Base-by-base conservation (phyloP, 2,113 vertebrate species). In the Amphilophus citrinellus region DNA sequence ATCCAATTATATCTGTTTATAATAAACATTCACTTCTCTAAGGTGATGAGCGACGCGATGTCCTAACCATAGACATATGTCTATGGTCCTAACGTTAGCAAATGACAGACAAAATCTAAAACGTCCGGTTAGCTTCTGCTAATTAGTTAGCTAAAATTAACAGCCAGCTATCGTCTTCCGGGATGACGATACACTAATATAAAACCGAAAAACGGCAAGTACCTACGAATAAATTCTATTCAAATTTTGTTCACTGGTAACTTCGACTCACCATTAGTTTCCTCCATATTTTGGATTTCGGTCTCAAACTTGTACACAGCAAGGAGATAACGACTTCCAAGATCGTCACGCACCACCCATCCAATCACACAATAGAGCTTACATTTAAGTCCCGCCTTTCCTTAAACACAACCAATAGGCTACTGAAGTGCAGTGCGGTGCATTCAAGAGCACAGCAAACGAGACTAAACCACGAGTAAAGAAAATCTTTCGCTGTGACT, bases 281-380 rank as follows among this genome's bases (percentile, higher is more conserved):
- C 78, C 2, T 94, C 94, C 95, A 96, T 96, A 17, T 75, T 90
- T 76, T 50, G 9, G 6, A 60, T 27, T 22, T 14, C 3, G 2
- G 2, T 4, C 15, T 61, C 9, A 22, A 62, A 75, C 35, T 27
- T 8, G 61, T 82, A 32, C 24, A 18, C 35, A 15, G 4, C 1
- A 13, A 4, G 1, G 5, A 10, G 3, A 4, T 5, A 44, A 13
- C 0, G 22, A 82, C 87, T 93, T 92, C 92, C 93, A 89, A 1
- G 5, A 11, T 37, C 61, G 82, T 83, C 79, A 86, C 1, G 6
- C 2, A 17, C 7, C 15, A 17, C 0, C 3, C 65, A n/a, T 27
- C 87, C 82, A 93, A 92, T 91, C 71, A 80, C 5, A 78, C 2
- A n/a, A 9, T 20, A 24, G 1, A 1, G 7, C 2, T 10, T 15